A percentile compares a stretch with the other conserved stretches of the same genome.
These are phyloP conservation scores for Bucorvus abyssinicus DNA, from an alignment of 2,797 vertebrate species.

Conservation along the genomic window DNA sequence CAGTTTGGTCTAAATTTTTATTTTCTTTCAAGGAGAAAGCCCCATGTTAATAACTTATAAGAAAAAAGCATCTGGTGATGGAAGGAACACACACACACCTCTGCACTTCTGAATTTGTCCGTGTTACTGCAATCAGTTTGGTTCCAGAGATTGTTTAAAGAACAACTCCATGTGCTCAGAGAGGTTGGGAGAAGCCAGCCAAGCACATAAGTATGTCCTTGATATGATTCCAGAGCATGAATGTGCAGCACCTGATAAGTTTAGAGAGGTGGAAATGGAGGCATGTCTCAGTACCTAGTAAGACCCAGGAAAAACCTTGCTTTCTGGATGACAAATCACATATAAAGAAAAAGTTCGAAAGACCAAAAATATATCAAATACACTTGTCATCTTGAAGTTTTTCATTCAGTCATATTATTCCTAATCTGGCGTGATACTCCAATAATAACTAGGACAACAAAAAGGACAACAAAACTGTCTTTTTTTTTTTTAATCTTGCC, in stretches of 20 bases:
- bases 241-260: not conserved
- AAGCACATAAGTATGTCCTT: not conserved
- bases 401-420: not conserved
- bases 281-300: not conserved
- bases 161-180: not conserved
- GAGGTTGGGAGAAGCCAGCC: not conserved
- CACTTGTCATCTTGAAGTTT: not conserved
- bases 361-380: not conserved
- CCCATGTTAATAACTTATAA: not conserved
- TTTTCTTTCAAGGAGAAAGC: not conserved
- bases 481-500: not conserved
- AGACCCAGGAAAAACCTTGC: too few relatives aligned
- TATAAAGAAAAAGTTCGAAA: not conserved
- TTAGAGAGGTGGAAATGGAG: fast-evolving
- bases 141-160: not conserved
- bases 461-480: too few relatives aligned
- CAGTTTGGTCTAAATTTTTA: not conserved
- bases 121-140: not conserved
- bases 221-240: not conserved
- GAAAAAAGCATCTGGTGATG: not conserved
- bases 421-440: not conserved
- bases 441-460: not conserved
- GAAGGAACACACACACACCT: not conserved
- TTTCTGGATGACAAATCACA: too few relatives aligned
- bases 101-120: not conserved